Evolutionary conservation across 2,113 vertebrate genomes (phyloP), one percentile per base, ranked within the genome.

Genomic region (Pollachius pollachius): DNA sequence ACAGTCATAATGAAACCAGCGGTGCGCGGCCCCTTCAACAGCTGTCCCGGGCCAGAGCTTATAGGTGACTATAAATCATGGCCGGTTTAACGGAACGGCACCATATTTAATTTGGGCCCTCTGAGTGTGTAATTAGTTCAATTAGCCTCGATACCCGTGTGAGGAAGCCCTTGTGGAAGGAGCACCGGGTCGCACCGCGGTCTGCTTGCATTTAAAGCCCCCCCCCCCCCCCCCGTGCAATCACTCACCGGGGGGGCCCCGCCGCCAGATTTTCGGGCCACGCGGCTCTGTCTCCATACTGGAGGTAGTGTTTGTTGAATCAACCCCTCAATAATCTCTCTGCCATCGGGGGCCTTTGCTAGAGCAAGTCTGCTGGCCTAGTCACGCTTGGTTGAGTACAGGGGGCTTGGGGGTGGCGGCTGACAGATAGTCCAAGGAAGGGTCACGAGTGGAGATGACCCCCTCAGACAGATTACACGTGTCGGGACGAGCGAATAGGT

Each of bases 261-360:
- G 52, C 71, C 67, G 60, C 54, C 62, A 78, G 85, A 81, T 81
- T 69, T 73, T 5, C 41, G 61, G 66, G 82, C 64, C 34, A 34
- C n/a, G 62, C 70, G 70, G 85, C 69, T 76, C 71, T 37, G 41
- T 48, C 15, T 12, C 54, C 54, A 13, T 7, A 16, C 54, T 80
- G 78, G 83, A 84, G 84, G 84, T 85, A 81, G 85, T 88, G 83
- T 89, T 88, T 88, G 85, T 81, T 75, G 80, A 81, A 79, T 79
- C 82, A 78, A 77, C 69, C 78, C 78, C 79, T 78, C 81, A 79
- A 77, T 77, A 82, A 87, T 81, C 85, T 79, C 7, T 77, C 82
- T 77, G 79, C 67, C 30, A 77, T 77, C 79, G 25, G 58, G 81
- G 80, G 83, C 80, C 84, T 80, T 87, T 78, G 85, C 85, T 87